Percentiles rank a stretch among this genome's conserved stretches.
Conservation (phyloP, 1,140 invertebrate species). For the Drosophila auraria region DNA sequence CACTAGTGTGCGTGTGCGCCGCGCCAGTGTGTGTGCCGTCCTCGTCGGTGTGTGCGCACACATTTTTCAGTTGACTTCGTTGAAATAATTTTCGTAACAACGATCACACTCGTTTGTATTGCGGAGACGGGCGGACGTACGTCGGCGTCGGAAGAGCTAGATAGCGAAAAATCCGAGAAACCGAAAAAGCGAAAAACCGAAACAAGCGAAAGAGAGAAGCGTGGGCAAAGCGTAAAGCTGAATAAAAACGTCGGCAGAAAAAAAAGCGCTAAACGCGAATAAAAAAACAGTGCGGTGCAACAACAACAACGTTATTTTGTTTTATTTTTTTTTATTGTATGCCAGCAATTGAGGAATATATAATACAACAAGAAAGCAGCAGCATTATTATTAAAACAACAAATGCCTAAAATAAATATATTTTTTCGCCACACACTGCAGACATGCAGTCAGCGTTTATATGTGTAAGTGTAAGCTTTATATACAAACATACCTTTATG, state of each 20-base stretch:
- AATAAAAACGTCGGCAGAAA: background rate
- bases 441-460: slow-evolving; percentile 51
- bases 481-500: slow-evolving; percentile 12
- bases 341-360: slow-evolving; percentile 10
- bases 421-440: slow-evolving; percentile 38
- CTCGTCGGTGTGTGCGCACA: slow-evolving; percentile 47
- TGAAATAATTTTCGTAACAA: slow-evolving; percentile 85
- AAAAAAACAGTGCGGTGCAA: slow-evolving; percentile 8
- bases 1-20: slow-evolving; percentile 13
- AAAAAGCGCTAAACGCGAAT: slow-evolving; percentile 6
- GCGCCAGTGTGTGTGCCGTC: slow-evolving; percentile 15
- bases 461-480: slow-evolving; percentile 44
- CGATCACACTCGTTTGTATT: slow-evolving; percentile 85
- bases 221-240: slow-evolving; percentile 1
- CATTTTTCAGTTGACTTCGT: slow-evolving; percentile 83
- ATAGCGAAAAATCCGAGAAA: slow-evolving; percentile 41
- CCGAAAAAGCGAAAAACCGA: slow-evolving; percentile 52
- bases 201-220: slow-evolving; percentile 10
- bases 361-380: slow-evolving; percentile 13
- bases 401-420: slow-evolving; percentile 45
- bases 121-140: slow-evolving; percentile 80
- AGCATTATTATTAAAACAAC: slow-evolving; percentile 34
- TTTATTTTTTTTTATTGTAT: slow-evolving; percentile 22
- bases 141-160: slow-evolving; percentile 43
- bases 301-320: slow-evolving; percentile 19